Conservation (phyloP, 2,797 vertebrate species). For the Rhynchonycteris naso region DNA sequence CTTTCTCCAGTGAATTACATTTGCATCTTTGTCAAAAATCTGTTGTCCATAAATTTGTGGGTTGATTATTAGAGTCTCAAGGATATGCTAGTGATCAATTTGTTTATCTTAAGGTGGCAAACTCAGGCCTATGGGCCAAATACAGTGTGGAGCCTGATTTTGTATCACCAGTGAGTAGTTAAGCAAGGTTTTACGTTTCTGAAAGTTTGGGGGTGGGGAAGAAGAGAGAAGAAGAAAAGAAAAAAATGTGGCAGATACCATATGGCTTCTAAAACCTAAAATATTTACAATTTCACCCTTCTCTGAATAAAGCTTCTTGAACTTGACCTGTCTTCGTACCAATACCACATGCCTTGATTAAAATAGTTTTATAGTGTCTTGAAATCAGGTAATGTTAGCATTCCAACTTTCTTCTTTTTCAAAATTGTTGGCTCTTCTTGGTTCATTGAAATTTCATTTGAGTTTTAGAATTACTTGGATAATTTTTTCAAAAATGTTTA, state of each 20-base stretch:
- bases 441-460: not conserved
- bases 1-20: not conserved
- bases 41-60: not conserved
- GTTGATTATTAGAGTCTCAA: not conserved
- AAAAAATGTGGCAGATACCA: not conserved
- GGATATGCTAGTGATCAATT: not conserved
- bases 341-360: not conserved
- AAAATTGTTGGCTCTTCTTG: not conserved
- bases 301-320: not conserved
- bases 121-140: not conserved
- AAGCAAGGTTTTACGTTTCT: not conserved
- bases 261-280: not conserved
- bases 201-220: not conserved
- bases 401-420: not conserved
- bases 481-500: not conserved
- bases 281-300: not conserved
- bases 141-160: not conserved
- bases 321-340: not conserved
- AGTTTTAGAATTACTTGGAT: conserved; percentile 19
- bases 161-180: not conserved
- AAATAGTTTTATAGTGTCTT: not conserved
- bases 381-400: not conserved
- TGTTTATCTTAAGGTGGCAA: not conserved
- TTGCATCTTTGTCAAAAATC: conserved; percentile 4
- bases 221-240: not conserved